Evolutionary conservation across 2,797 vertebrate genomes (phyloP).

Genomic region (Naso thynnoides): DNA sequence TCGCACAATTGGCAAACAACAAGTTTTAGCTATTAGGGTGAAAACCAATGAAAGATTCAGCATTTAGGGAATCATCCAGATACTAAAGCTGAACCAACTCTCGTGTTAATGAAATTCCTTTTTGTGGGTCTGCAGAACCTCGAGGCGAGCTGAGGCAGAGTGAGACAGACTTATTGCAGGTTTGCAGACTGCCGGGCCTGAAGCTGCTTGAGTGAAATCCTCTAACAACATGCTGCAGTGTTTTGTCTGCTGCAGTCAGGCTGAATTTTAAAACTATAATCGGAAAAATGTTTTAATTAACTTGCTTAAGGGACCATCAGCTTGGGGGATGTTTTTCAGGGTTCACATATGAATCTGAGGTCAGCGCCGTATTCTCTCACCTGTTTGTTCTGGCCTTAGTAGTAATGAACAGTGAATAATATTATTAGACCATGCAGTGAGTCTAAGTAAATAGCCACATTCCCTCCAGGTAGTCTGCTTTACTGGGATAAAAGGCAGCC

Average conservation of each 20-base stretch:
- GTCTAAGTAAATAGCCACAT: constrained; percentile 45
- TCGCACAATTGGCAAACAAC: background rate
- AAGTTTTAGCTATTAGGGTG: constrained; percentile 9
- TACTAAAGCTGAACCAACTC: constrained; percentile 35
- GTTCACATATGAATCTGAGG: constrained; percentile 37
- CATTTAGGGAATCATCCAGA: constrained; percentile 32
- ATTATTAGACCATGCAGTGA: constrained; percentile 42
- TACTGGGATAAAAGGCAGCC: constrained; percentile 39
- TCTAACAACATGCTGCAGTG: constrained; percentile 38
- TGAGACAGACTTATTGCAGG: constrained; percentile 54
- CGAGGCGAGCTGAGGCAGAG: constrained; percentile 52
- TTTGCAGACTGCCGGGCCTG: constrained; percentile 53
- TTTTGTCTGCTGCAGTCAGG: constrained; percentile 34
- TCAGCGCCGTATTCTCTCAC: constrained; percentile 29
- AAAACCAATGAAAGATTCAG: constrained; percentile 10
- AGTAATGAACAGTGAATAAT: constrained; percentile 59
- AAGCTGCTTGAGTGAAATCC: constrained; percentile 50
- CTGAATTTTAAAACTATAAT: constrained; percentile 29
- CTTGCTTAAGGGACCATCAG: constrained; percentile 15
- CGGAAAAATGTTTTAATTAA: constrained; percentile 42
- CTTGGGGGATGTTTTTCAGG: background rate
- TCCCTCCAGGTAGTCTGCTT: constrained; percentile 63
- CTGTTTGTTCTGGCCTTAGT: constrained; percentile 31
- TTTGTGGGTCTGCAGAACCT: constrained; percentile 52
- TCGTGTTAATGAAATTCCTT: constrained; percentile 56